These are phyloP conservation scores for Zophobas atratus DNA, from an alignment of 1,140 invertebrate genomes.

Conservation along the genomic window DNA sequence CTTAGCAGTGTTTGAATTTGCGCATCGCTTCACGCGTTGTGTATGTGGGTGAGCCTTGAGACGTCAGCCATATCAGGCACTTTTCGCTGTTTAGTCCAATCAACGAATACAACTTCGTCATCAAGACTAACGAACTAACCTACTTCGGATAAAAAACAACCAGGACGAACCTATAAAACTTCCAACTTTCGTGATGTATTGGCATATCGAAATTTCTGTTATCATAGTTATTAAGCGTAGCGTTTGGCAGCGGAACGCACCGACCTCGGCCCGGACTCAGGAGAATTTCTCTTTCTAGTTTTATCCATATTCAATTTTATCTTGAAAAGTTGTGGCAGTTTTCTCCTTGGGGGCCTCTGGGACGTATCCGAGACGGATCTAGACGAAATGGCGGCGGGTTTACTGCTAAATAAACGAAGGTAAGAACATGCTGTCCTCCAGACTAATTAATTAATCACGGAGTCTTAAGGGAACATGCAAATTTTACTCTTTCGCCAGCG, in stretches of 20 bases:
- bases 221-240: slow-evolving; percentile 36
- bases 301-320: slow-evolving; percentile 53
- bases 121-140: slow-evolving; percentile 3
- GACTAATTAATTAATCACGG: slow-evolving; percentile 20
- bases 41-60: slow-evolving; percentile 61
- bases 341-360: slow-evolving; percentile 34
- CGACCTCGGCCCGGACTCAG: slow-evolving; percentile 29
- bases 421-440: slow-evolving; percentile 9
- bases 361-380: slow-evolving; percentile 15
- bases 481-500: too few relatives aligned
- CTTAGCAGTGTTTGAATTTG: slow-evolving; percentile 64
- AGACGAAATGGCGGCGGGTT: slow-evolving; percentile 12
- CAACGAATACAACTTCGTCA: slow-evolving; percentile 28
- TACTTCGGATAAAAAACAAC: background rate
- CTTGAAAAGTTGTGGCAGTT: slow-evolving; percentile 51
- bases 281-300: slow-evolving; percentile 47
- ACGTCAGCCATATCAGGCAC: slow-evolving; percentile 38
- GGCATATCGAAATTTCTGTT: slow-evolving; percentile 30
- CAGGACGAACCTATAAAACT: slow-evolving; percentile 12
- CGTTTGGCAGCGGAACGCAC: slow-evolving; percentile 34
- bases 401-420: slow-evolving; percentile 33
- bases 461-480: background rate
- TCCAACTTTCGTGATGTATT: background rate
- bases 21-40: slow-evolving; percentile 63
- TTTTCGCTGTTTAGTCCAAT: slow-evolving; percentile 29